Conservation (phyloP, 2,888 invertebrate species). For the Mimachlamys varia region DNA sequence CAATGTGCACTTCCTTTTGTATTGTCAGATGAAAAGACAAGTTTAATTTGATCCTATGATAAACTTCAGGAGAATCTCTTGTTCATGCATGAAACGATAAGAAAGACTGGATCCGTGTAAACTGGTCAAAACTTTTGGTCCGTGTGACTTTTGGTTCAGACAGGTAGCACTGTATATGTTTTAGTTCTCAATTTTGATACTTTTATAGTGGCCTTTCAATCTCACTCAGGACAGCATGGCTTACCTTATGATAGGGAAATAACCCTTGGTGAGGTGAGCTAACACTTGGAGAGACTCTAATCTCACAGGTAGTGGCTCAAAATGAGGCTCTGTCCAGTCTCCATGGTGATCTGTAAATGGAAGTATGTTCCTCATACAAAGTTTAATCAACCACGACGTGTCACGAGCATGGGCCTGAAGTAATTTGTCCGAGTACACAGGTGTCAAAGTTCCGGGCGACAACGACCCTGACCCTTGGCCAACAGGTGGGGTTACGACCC, state of each 20-base stretch:
- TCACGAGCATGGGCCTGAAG: conserved; percentile 67
- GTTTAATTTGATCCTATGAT: too few species aligned
- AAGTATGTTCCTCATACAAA: conserved; percentile 78
- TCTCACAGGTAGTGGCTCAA: conserved; percentile 86
- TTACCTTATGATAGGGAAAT: conserved; percentile 81
- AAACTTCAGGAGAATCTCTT: too few species aligned
- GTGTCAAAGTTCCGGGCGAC: conserved; percentile 72
- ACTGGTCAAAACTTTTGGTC: too few species aligned
- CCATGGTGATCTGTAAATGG: conserved; percentile 57
- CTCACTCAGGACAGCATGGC: not conserved
- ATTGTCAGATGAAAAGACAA: too few species aligned
- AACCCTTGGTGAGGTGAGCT: conserved; percentile 78
- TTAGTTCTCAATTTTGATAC: too few species aligned
- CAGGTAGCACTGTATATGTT: too few species aligned
- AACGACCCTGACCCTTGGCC: conserved; percentile 50
- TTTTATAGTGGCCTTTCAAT: not conserved
- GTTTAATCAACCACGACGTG: conserved; percentile 78
- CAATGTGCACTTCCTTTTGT: too few species aligned
- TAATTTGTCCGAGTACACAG: conserved; percentile 69
- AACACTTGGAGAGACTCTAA: conserved; percentile 89
- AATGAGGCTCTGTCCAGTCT: conserved; percentile 51
- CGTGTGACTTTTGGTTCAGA: too few species aligned
- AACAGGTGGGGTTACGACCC: conserved; percentile 60
- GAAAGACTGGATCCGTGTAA: too few species aligned
- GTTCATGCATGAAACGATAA: too few species aligned